Evolutionary conservation across 2,888 invertebrate genomes (phyloP), one percentile per base, ranked within the genome.

Genomic region (Zelleria hepariella): DNA sequence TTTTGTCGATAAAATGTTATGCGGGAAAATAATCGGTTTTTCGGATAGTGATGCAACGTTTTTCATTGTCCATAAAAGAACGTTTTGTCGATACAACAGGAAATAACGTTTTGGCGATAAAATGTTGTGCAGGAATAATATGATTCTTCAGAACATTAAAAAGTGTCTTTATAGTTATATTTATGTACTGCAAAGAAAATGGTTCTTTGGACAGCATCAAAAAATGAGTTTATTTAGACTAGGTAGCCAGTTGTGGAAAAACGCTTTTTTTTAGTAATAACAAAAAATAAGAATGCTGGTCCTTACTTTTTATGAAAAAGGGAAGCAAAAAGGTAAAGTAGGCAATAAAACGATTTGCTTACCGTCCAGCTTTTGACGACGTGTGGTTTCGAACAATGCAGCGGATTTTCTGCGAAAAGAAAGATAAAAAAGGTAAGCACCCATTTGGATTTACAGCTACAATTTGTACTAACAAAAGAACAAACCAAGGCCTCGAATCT

Each of bases 321-420:
- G 32, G 4, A 2, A 32, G 15, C 32, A 32, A 32, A 32, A 15
- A 1, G 3, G 32, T 3, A 2, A 32, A 32, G 4, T n/a, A n/a
- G 15, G 15, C 10, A 32, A 15, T n/a, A n/a, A 32, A 26, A 54
- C 54, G 32, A 15, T 57, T 18, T 24, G 65, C 80, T 73, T 68
- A 86, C 86, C 74, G 82, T 80, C 86, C 86, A 86, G 5, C 75
- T 66, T 61, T 81, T 80, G 0, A 86, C 74, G 0, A 70, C 67
- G 3, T 67, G 60, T 2, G 72, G 69, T 26, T 66, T 52, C 8
- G 49, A 55, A 55, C 15, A 32, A 32, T 32, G 27, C 57, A 86
- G 86, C 0, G 86, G 86, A 60, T 75, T 71, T 57, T 72, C 84
- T 82, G 76, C 57, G 77, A 79, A 59, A n/a, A 49, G 59, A 59